Base-by-base conservation (phyloP, 2,888 invertebrate species). In the Dasypolia templi region DNA sequence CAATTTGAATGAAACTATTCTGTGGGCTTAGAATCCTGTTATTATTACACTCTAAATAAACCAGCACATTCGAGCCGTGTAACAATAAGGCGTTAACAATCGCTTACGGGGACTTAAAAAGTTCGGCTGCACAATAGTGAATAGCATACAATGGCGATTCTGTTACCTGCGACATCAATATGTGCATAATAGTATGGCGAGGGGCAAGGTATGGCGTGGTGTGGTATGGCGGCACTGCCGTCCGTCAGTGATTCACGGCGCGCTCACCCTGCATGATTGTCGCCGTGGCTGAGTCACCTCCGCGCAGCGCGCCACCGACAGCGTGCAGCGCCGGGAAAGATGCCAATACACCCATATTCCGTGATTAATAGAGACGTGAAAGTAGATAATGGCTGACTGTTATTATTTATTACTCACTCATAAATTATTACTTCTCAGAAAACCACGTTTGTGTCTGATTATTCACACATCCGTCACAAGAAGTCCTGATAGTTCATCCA, bases 51-150 rank as follows among this genome's bases (percentile, higher is more conserved):
- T 91, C 89, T 90, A 91, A 92, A 94, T 93, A 92, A 91, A 91
- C 91, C 88, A 87, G 88, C 90, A 89, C 91, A 90, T 91, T 87
- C 88, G 89, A 88, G 82, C 85, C 83, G 82, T 88, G 87, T 91
- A 94, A 95, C 94, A 95, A 95, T 95, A 92, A 92, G 91, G 92
- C 92, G 91, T 91, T 93, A 94, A 95, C 95, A 95, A 95, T 95
- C 92, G 93, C 91, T 91, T 91, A 91, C 86, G 91, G 91, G 90
- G 91, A 88, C 93, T 94, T 92, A 93, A 95, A 95, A 95, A 94
- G 93, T 95, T 94, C 82, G 91, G 89, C 92, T 91, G 91, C 92
- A 95, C 95, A 96, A 95, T 96, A 92, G 94, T 89, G 93, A 92
- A 93, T 92, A 92, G 94, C 93, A 95, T 92, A 95, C 95, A 95